Evolutionary conservation across 64 coral and sea anemone species (phyloP).

Genomic region (Montipora efflorescens): DNA sequence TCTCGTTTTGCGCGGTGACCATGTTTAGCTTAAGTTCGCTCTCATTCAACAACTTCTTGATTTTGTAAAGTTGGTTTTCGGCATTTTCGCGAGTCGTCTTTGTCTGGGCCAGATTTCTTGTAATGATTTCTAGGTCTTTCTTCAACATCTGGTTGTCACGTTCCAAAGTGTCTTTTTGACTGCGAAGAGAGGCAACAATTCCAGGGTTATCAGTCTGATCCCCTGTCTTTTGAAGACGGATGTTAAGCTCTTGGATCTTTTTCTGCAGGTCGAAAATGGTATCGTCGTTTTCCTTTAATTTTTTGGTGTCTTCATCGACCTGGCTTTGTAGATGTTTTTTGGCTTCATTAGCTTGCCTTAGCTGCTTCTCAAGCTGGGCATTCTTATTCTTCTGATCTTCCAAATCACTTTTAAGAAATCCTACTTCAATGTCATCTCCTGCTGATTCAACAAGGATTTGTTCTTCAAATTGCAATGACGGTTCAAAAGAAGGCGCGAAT

Average conservation of each 20-base stretch:
- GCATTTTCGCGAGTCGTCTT: conserved; percentile 69
- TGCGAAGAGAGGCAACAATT: conserved; percentile 78
- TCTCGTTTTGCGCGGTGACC: conserved; percentile 75
- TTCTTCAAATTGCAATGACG: conserved; percentile 15
- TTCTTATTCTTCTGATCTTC: conserved; percentile 79
- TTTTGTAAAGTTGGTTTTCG: conserved; percentile 72
- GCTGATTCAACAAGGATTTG: conserved; percentile 42
- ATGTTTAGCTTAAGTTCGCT: conserved; percentile 78
- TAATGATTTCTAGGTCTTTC: conserved; percentile 74
- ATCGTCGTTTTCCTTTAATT: conserved; percentile 78
- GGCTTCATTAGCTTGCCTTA: conserved; percentile 51
- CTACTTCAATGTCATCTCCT: conserved; percentile 70
- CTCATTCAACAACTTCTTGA: conserved; percentile 81
- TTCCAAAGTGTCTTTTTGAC: conserved; percentile 82
- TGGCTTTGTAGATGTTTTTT: conserved; percentile 63
- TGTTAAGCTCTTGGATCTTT: conserved; percentile 75
- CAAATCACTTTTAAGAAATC: conserved; percentile 77
- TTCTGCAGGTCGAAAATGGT: conserved; percentile 73
- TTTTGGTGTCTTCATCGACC: conserved; percentile 51
- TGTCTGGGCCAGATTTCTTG: conserved; percentile 29
- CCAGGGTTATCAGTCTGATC: conserved; percentile 91
- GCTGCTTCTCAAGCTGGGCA: conserved; percentile 70
- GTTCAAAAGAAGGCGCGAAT: conserved; percentile 60
- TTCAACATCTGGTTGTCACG: conserved; percentile 85
- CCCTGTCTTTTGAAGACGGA: conserved; percentile 65